These are phyloP conservation scores for Drosophila micromelanica DNA, from an alignment of 1,140 invertebrate genomes.

Conservation along the genomic window DNA sequence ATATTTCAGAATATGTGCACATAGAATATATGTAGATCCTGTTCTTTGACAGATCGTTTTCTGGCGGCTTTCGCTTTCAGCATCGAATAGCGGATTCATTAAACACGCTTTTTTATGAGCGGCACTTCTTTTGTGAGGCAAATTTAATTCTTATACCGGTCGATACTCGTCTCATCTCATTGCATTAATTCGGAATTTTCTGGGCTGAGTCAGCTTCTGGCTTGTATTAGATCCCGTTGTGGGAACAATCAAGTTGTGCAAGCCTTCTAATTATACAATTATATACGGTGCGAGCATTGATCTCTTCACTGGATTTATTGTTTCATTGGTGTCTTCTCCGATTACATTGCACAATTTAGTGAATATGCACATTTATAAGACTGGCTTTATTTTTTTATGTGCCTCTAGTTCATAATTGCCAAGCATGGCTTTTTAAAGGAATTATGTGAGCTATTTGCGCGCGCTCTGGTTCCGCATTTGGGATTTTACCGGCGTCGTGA, in stretches of 20 bases:
- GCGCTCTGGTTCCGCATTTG: slow-evolving; percentile 37
- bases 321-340: neutral
- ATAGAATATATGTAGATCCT: slow-evolving; percentile 64
- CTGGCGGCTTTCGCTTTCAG: slow-evolving; percentile 10
- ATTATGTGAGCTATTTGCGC: slow-evolving; percentile 29
- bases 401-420: slow-evolving; percentile 8
- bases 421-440: slow-evolving; percentile 6
- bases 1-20: slow-evolving; percentile 4
- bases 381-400: slow-evolving; percentile 10
- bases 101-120: slow-evolving; percentile 35
- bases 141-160: slow-evolving; percentile 25
- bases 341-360: slow-evolving; percentile 8
- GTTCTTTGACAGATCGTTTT: slow-evolving; percentile 40
- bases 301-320: slow-evolving; percentile 1
- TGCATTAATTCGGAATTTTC: slow-evolving; percentile 23
- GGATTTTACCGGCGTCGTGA: slow-evolving; percentile 11
- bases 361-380: slow-evolving; percentile 1
- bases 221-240: slow-evolving; percentile 23
- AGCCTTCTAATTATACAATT: slow-evolving; percentile 4
- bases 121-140: slow-evolving; percentile 44
- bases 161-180: slow-evolving; percentile 20
- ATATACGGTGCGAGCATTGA: slow-evolving; percentile 13
- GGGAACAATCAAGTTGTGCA: slow-evolving; percentile 28
- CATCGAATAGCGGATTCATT: slow-evolving; percentile 26
- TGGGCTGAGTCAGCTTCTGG: slow-evolving; percentile 15